Evolutionary conservation across 2,888 invertebrate genomes (phyloP).

Genomic region (Brachypalpus laphriformis): DNA sequence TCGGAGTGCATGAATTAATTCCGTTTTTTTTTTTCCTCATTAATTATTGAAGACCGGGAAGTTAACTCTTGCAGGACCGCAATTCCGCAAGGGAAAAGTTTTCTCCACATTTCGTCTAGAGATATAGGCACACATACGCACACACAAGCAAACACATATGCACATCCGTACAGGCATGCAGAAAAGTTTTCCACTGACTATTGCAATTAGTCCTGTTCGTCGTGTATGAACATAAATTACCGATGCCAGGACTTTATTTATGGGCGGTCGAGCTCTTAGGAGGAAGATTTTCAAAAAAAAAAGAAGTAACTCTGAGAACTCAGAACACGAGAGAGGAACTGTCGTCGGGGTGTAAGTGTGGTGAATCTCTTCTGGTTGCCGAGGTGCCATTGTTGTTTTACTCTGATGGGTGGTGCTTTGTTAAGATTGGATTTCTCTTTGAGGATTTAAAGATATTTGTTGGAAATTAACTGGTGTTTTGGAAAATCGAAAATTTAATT

Average conservation of each 20-base stretch:
- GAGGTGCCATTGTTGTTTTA: constrained; percentile 15
- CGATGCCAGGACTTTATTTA: constrained; percentile 74
- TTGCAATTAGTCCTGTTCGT: constrained; percentile 76
- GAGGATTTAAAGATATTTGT: background rate
- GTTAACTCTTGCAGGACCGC: constrained; percentile 64
- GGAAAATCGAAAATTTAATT: background rate
- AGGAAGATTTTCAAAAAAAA: constrained; percentile 59
- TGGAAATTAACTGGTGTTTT: background rate
- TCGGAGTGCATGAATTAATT: constrained; percentile 61
- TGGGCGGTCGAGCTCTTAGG: constrained; percentile 72
- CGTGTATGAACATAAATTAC: constrained; percentile 75
- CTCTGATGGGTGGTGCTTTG: background rate
- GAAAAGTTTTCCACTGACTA: constrained; percentile 75
- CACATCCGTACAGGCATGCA: constrained; percentile 74
- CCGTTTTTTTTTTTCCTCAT: constrained; percentile 44
- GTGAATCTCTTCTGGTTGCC: constrained; percentile 26
- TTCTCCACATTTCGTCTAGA: constrained; percentile 49
- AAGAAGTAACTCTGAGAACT: constrained; percentile 4
- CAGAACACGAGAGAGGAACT: background rate
- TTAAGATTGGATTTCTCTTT: constrained; percentile 3
- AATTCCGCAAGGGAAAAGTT: constrained; percentile 70
- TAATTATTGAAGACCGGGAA: constrained; percentile 66
- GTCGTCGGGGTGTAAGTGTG: constrained; percentile 39
- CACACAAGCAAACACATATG: constrained; percentile 28
- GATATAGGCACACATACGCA: background rate